Evolutionary conservation across 1,140 invertebrate genomes (phyloP).

Genomic region (Macrosteles quadrilineatus): DNA sequence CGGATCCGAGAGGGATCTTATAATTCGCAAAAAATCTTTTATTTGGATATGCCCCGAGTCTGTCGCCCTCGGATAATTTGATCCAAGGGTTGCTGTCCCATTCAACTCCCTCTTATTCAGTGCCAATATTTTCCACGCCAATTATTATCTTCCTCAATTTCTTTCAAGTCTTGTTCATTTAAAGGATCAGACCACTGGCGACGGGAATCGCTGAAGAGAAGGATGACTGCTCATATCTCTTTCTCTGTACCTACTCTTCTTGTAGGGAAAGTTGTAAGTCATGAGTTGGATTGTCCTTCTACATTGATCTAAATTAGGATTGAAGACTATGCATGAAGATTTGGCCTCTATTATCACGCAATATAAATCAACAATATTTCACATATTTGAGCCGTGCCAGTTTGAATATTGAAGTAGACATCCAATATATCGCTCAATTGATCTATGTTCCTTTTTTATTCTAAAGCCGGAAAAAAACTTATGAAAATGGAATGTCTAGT

Average conservation of each 20-base stretch:
- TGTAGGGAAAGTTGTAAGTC: too few species aligned
- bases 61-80: slow-evolving; percentile 27
- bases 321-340: too few species aligned
- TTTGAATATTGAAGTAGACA: too few species aligned
- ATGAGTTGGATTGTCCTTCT: too few species aligned
- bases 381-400: too few species aligned
- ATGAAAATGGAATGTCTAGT: too few species aligned
- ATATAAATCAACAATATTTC: too few species aligned
- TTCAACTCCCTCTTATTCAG: not conserved
- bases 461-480: too few species aligned
- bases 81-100: slow-evolving; percentile 8
- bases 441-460: too few species aligned
- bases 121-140: slow-evolving; percentile 31
- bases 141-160: slow-evolving; percentile 19
- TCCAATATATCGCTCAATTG: too few species aligned
- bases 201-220: not conserved
- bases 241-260: not conserved
- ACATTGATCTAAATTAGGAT: too few species aligned
- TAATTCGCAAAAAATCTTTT: slow-evolving; percentile 21
- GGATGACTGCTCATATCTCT: not conserved
- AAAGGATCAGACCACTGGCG: not conserved
- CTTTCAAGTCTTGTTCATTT: slow-evolving; percentile 16
- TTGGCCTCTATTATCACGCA: too few species aligned
- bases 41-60: not conserved
- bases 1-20: slow-evolving; percentile 26